A percentile compares a stretch with the other conserved stretches of the same genome.
These are phyloP conservation scores for Lasius fuliginosus DNA, from an alignment of 2,888 invertebrate genomes.

Conservation along the genomic window DNA sequence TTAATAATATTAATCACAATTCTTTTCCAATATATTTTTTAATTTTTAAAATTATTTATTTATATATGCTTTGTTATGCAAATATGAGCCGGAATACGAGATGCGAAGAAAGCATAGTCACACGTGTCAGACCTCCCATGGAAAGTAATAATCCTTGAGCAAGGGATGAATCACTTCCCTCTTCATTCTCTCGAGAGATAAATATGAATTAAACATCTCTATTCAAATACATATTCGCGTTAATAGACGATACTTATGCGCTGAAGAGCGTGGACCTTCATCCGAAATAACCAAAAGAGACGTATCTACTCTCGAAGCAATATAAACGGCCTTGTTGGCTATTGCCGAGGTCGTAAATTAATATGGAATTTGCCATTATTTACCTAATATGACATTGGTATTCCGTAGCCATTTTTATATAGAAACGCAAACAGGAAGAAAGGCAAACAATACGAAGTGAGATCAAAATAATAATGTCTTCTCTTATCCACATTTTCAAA, in stretches of 20 bases:
- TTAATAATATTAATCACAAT: not conserved
- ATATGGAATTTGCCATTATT: slow-evolving; percentile 41
- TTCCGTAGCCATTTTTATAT: not conserved
- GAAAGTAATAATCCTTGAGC: slow-evolving; percentile 53
- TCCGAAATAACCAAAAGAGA: slow-evolving; percentile 50
- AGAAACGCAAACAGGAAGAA: not conserved
- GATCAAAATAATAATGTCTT: not conserved
- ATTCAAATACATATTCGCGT: slow-evolving; percentile 46
- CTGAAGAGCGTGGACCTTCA: slow-evolving; percentile 38
- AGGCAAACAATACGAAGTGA: not conserved
- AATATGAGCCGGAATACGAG: not conserved
- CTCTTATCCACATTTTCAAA: not conserved
- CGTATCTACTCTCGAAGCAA: slow-evolving; percentile 7
- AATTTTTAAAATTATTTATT: slow-evolving; percentile 13
- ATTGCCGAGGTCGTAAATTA: slow-evolving; percentile 49
- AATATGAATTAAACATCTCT: slow-evolving; percentile 69
- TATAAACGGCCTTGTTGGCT: slow-evolving; percentile 31
- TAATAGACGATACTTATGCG: slow-evolving; percentile 53
- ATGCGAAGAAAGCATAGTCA: not conserved
- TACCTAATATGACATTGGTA: not conserved
- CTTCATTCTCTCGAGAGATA: slow-evolving; percentile 63
- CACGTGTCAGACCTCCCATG: not conserved
- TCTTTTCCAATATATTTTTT: not conserved
- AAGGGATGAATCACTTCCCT: slow-evolving; percentile 60
- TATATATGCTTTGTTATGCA: not conserved